Evolutionary conservation across 37 sponge, comb jelly and placozoan genomes (phyloP).

Genomic region (Axinella damicornis): DNA sequence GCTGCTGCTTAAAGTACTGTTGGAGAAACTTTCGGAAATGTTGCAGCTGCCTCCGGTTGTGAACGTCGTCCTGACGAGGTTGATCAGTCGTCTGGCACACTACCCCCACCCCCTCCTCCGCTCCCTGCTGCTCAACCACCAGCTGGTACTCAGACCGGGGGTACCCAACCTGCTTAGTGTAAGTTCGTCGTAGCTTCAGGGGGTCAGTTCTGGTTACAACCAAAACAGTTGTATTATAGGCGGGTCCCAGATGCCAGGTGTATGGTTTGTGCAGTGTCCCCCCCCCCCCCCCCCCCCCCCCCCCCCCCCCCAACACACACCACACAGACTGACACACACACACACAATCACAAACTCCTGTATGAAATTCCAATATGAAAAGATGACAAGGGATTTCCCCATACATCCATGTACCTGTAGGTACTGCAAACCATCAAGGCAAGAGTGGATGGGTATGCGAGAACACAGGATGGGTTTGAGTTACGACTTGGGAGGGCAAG

Average conservation of each 20-base stretch:
- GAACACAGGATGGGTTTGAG: constrained; percentile 64
- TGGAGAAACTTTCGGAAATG: constrained; percentile 65
- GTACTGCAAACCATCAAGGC: constrained; percentile 64
- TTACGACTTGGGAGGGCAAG: constrained; percentile 70
- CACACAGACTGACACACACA: too few relatives aligned
- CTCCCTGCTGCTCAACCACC: constrained; percentile 77
- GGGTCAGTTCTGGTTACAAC: too few relatives aligned
- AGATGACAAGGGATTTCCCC: background rate
- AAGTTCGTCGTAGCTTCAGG: constrained; percentile 19
- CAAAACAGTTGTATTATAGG: too few relatives aligned
- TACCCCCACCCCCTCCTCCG: constrained; percentile 87
- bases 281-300: too few relatives aligned
- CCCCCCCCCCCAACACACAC: too few relatives aligned
- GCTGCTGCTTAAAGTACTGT: constrained; percentile 67
- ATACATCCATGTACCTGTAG: constrained; percentile 20
- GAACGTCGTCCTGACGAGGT: constrained; percentile 62
- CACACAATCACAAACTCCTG: too few relatives aligned
- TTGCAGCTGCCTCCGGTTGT: constrained; percentile 54
- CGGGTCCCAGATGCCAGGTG: too few relatives aligned
- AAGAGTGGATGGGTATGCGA: constrained; percentile 29
- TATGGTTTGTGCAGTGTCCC: too few relatives aligned
- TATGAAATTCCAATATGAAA: too few relatives aligned
- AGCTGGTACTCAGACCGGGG: constrained; percentile 66
- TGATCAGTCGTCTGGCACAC: constrained; percentile 68
- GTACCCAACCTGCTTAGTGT: constrained; percentile 73